phyloP scores from a whole-genome alignment of 1,140 invertebrate species.

The Cardiocondyla obscurior region DNA sequence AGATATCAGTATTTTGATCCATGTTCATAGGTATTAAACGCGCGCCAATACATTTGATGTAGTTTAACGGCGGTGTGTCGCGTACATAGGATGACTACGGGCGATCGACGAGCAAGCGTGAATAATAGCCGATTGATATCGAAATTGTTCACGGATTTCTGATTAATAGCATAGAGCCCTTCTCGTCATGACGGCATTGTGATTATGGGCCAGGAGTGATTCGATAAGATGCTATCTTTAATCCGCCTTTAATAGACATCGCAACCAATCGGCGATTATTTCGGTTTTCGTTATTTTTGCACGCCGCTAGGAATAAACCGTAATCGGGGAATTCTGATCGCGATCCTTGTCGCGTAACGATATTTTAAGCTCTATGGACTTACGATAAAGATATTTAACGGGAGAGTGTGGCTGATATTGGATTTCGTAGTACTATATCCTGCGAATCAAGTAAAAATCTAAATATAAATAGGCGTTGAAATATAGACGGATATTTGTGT shows the following conservation, averaged over 20 bases:
- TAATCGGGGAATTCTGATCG: not conserved
- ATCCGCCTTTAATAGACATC: slow-evolving; percentile 10
- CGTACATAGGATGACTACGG: not conserved
- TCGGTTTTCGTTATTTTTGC: slow-evolving; percentile 7
- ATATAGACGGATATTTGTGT: not conserved
- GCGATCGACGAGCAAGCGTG: slow-evolving; percentile 38
- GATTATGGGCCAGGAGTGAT: slow-evolving; percentile 26
- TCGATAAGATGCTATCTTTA: slow-evolving; percentile 54
- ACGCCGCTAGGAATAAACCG: not conserved
- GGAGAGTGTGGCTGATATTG: not conserved
- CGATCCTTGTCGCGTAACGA: not conserved
- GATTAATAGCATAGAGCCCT: slow-evolving; percentile 60
- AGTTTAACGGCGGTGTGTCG: not conserved
- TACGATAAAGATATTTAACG: not conserved
- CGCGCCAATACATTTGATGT: not conserved
- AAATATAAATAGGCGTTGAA: not conserved
- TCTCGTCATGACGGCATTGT: not conserved
- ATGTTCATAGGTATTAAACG: slow-evolving; percentile 3
- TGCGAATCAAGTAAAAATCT: not conserved
- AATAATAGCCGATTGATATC: slow-evolving; percentile 59
- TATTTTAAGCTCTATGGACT: not conserved
- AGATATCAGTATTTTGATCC: not conserved
- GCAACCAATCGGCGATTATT: slow-evolving; percentile 15
- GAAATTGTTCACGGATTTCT: slow-evolving; percentile 54
- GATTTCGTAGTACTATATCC: not conserved